A percentile compares a stretch with the other conserved stretches of the same genome.
phyloP scores from a whole-genome alignment of 2,888 invertebrate genomes.

The Xanthorhoe spadicearia region DNA sequence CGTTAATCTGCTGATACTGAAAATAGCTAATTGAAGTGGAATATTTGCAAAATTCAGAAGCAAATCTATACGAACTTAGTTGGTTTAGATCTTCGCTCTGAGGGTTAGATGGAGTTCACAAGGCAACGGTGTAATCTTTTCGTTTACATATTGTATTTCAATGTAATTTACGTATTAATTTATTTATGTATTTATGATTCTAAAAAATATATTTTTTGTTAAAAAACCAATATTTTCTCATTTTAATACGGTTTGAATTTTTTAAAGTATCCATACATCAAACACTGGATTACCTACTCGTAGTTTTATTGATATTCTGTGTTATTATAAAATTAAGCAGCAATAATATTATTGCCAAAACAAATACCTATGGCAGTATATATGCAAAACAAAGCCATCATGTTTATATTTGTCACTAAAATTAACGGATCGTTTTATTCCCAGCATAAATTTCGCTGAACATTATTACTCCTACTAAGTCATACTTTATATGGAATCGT shows the following conservation, averaged over 20 bases:
- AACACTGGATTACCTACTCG: too few species aligned
- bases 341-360: background rate
- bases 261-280: too few species aligned
- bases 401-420: slow-evolving; percentile 54
- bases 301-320: background rate
- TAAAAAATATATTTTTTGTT: too few species aligned
- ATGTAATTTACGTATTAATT: too few species aligned
- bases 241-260: too few species aligned
- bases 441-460: slow-evolving; percentile 54
- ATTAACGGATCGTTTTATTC: slow-evolving; percentile 60
- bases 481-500: slow-evolving; percentile 59
- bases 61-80: background rate
- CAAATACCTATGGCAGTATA: slow-evolving; percentile 12
- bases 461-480: slow-evolving; percentile 51
- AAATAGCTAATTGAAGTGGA: slow-evolving; percentile 4
- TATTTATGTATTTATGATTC: too few species aligned
- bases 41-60: background rate
- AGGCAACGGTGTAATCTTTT: background rate
- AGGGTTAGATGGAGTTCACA: background rate
- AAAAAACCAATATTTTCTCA: too few species aligned
- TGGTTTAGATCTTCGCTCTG: too few species aligned
- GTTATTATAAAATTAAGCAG: background rate
- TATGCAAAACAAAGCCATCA: slow-evolving; percentile 46
- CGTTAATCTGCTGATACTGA: slow-evolving; percentile 21
- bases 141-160: too few species aligned